Evolutionary conservation across 1,140 invertebrate genomes (phyloP).

Genomic region (Andricus grossulariae): DNA sequence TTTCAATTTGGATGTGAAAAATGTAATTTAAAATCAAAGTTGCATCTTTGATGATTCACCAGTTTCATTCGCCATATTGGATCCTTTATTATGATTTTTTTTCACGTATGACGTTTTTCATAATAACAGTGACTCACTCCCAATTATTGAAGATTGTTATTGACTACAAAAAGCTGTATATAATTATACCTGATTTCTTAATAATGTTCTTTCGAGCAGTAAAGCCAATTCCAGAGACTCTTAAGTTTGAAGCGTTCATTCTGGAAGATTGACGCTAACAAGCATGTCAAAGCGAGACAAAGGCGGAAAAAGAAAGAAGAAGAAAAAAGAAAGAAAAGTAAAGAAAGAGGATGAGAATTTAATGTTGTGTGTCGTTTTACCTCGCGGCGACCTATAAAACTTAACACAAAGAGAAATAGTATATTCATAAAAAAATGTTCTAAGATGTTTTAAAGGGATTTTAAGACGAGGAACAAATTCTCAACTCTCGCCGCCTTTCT

Average conservation of each 20-base stretch:
- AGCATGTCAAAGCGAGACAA: slow-evolving; percentile 34
- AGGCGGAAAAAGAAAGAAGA: not conserved
- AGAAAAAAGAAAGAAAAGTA: slow-evolving; percentile 6
- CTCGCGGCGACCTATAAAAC: not conserved
- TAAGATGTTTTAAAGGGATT: slow-evolving; percentile 1
- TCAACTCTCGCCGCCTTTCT: not conserved
- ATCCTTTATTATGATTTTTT: too few relatives aligned
- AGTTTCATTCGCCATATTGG: too few relatives aligned
- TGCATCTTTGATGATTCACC: too few relatives aligned
- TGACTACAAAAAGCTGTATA: not conserved
- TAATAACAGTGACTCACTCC: too few relatives aligned
- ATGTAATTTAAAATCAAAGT: too few relatives aligned
- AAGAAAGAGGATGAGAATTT: slow-evolving; percentile 4
- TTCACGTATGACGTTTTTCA: too few relatives aligned
- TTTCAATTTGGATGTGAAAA: too few relatives aligned
- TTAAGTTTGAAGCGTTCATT: slow-evolving; percentile 43
- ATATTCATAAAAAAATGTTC: not conserved
- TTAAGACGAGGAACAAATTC: slow-evolving; percentile 2
- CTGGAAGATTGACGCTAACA: slow-evolving; percentile 45
- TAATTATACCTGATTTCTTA: not conserved
- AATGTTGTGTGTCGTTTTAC: not conserved
- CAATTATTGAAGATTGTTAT: not conserved
- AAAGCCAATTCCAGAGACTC: not conserved
- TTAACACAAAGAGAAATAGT: slow-evolving; percentile 22
- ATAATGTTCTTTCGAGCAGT: not conserved